Evolutionary conservation across 2,113 vertebrate genomes (phyloP).

Genomic region (Opisthocomus hoazin): DNA sequence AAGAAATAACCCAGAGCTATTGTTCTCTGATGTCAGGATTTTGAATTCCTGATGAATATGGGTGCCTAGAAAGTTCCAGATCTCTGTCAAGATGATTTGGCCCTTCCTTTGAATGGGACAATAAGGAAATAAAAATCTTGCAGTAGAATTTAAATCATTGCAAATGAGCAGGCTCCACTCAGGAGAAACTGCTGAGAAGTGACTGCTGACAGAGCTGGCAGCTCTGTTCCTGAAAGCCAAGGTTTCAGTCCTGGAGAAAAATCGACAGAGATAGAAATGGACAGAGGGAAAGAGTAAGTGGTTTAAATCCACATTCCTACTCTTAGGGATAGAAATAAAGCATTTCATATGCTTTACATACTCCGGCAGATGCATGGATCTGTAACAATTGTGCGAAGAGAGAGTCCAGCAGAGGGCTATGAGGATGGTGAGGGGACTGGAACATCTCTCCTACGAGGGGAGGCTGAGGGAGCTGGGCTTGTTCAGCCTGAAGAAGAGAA

Average conservation of each 20-base stretch:
- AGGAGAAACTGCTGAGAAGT: conserved; percentile 14
- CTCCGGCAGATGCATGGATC: not conserved
- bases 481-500: too few relatives aligned
- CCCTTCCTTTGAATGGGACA: conserved; percentile 12
- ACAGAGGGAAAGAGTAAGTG: not conserved
- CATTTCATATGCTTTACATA: not conserved
- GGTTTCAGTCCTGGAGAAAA: conserved; percentile 20
- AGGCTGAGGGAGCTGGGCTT: too few relatives aligned
- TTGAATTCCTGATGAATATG: conserved; percentile 30
- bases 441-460: too few relatives aligned
- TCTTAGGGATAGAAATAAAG: not conserved
- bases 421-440: too few relatives aligned
- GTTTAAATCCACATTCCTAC: not conserved
- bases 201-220: conserved; percentile 48
- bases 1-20: conserved; percentile 1
- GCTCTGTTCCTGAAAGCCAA: not conserved
- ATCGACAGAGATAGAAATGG: not conserved
- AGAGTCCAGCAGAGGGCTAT: too few relatives aligned
- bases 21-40: conserved; percentile 29
- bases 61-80: conserved; percentile 49
- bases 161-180: conserved; percentile 16
- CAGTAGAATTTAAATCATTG: conserved; percentile 48
- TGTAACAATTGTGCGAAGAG: not conserved
- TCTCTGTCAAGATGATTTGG: conserved; percentile 54
- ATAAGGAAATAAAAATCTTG: conserved; percentile 31